phyloP scores from a whole-genome alignment of 2,888 invertebrate species.

The Eupithecia exiguata region DNA sequence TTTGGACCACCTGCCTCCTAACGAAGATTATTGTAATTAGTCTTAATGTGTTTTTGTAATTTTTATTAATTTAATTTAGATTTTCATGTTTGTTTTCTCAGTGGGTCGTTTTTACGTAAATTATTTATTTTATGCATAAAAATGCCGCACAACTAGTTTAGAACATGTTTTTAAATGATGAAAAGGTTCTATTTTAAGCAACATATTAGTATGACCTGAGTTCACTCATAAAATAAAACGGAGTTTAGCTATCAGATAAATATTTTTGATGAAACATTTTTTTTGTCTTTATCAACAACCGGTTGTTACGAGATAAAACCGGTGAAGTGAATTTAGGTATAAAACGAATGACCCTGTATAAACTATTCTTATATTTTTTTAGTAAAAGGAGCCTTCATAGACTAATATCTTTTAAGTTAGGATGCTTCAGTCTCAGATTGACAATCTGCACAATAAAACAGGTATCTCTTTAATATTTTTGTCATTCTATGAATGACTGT shows the following conservation, averaged over 20 bases:
- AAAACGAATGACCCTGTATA: no score
- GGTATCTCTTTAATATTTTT: background rate
- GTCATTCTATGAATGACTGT: no score
- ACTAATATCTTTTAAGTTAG: background rate
- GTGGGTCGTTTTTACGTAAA: conserved; percentile 11
- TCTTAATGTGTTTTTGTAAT: conserved; percentile 12
- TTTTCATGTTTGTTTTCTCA: conserved; percentile 15
- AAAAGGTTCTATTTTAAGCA: background rate
- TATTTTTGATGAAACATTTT: no score
- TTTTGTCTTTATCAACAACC: no score
- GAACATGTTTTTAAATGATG: background rate
- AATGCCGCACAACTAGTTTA: conserved; percentile 1
- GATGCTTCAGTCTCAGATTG: background rate
- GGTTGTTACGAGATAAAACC: no score
- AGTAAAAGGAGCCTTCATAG: no score
- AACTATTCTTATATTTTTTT: no score
- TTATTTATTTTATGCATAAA: background rate
- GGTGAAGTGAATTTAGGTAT: no score
- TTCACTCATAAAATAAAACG: background rate
- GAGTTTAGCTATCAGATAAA: background rate
- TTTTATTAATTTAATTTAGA: conserved; percentile 19
- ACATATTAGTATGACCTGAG: background rate
- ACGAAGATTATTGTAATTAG: conserved; percentile 16
- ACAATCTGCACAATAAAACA: background rate
- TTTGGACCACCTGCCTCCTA: conserved; percentile 26